Base-by-base conservation (phyloP, 2,797 vertebrate species). In the Tachyglossus aculeatus region DNA sequence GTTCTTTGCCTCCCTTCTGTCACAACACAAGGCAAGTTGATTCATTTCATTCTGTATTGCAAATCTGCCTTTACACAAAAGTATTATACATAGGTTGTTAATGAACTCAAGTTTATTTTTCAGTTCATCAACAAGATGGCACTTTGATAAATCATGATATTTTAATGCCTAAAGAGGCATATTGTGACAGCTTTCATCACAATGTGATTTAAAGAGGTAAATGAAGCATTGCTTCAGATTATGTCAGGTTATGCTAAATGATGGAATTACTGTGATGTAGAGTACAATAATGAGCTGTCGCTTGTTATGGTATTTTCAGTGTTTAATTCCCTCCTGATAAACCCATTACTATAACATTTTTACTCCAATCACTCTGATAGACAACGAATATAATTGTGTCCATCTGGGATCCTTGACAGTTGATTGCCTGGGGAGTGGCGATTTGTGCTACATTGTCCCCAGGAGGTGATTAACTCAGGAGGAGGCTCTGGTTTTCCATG, bases 61-160 rank as follows among this genome's bases (percentile, higher is more conserved):
- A 5, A 74, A 68, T 7, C 1, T 37, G 27, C 2, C 78, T 78
- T 69, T 63, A 63, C 70, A 48, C n/a, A 63, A 75, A 40, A 82
- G n/a, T n/a, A n/a, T n/a, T n/a, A 57, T 38, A 25, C 15, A 55
- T 61, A 61, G 15, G 37, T 44, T 78, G 57, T 67, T 80, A 73
- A 76, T 31, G 59, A 78, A 31, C 61, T 40, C 40, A 29, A 25
- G 22, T 56, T 71, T 77, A 47, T 55, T 85, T 65, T 67, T 62
- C 62, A 80, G 62, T 62, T 82, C 74, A 80, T 78, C 52, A 62
- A 45, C 54, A 14, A 72, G 32, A 72, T 63, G 2, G 43, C 5
- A 54, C 53, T 78, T 80, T 53, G 9, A 21, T 15, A 69, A 82
- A 66, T 67, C 37, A 48, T 8, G 67, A 70, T 56, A 5, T 7